Conservation (phyloP, 2,113 vertebrate genomes). For the Sisor rabdophorus region DNA sequence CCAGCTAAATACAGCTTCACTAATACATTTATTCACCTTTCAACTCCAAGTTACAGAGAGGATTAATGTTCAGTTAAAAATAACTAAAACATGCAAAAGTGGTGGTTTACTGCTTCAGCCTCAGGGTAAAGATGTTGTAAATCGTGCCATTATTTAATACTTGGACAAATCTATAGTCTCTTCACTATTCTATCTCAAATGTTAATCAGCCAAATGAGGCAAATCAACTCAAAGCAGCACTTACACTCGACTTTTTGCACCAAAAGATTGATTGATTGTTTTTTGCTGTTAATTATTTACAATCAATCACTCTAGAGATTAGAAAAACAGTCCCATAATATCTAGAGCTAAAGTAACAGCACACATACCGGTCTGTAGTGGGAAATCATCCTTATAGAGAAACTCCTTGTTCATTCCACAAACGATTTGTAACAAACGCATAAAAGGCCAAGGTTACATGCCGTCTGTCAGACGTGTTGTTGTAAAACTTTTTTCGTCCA, state of each 20-base stretch:
- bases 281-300: neutral
- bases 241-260: neutral
- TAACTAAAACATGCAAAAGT: neutral
- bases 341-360: neutral
- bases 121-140: no score
- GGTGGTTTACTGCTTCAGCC: no score
- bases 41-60: neutral
- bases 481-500: neutral
- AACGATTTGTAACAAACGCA: neutral
- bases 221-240: neutral
- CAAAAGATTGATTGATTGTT: neutral
- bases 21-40: neutral
- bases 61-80: neutral
- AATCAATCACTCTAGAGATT: neutral
- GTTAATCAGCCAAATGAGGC: neutral
- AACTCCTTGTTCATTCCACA: constrained; percentile 25
- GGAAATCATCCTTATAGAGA: constrained; percentile 58
- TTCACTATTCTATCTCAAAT: neutral
- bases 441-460: constrained; percentile 30
- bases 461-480: constrained; percentile 36
- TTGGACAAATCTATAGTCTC: neutral
- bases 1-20: neutral
- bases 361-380: constrained; percentile 69
- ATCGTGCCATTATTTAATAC: neutral
- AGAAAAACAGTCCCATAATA: neutral